phyloP scores from a whole-genome alignment of 2,113 vertebrate genomes.

The Tenebrosternarchus preto region DNA sequence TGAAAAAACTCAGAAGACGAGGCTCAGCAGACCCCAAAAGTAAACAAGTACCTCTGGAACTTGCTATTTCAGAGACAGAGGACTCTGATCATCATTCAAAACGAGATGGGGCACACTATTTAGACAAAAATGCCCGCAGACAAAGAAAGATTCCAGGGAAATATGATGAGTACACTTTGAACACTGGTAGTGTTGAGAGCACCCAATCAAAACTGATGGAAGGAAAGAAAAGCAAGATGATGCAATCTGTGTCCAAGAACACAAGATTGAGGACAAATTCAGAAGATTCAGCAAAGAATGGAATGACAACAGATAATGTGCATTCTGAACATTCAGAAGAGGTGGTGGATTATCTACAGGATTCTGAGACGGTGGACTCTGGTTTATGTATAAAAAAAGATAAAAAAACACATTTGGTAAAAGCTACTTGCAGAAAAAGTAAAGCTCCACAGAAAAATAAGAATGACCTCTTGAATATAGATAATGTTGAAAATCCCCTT shows the following conservation, averaged over 20 bases:
- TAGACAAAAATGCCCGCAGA: background rate
- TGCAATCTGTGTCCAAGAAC: background rate
- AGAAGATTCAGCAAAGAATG: conserved; percentile 12
- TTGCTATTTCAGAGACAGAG: background rate
- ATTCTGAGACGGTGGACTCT: too few relatives aligned
- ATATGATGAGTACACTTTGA: background rate
- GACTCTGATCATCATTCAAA: background rate
- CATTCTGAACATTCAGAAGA: conserved; percentile 24
- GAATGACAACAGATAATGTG: background rate
- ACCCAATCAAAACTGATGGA: background rate
- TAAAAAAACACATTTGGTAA: too few relatives aligned
- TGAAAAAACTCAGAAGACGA: conserved; percentile 20
- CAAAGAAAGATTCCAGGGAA: background rate
- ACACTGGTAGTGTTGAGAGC: background rate
- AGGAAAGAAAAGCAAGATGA: background rate
- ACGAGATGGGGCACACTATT: background rate
- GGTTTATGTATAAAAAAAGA: too few relatives aligned
- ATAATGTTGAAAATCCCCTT: too few relatives aligned
- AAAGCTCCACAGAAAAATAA: too few relatives aligned
- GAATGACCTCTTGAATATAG: too few relatives aligned
- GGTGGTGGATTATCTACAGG: too few relatives aligned
- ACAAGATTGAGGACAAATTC: background rate
- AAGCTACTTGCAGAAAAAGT: too few relatives aligned
- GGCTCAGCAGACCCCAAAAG: background rate
- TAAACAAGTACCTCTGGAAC: background rate